These are phyloP conservation scores for Hypomecis punctinalis DNA, from an alignment of 2,888 invertebrate species.

Conservation along the genomic window DNA sequence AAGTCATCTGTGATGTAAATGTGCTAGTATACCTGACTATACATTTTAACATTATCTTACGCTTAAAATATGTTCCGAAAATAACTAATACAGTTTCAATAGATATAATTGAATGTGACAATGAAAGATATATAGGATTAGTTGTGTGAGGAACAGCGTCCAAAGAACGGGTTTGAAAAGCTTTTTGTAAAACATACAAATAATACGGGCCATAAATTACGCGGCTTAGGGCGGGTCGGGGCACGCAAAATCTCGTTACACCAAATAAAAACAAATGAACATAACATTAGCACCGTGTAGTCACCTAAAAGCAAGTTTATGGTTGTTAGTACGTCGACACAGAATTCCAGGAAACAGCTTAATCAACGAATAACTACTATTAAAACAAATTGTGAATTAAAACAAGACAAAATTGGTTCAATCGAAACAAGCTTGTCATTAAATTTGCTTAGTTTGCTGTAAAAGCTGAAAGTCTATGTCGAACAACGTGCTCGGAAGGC, in stretches of 20 bases:
- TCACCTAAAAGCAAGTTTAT: conserved; percentile 82
- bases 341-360: conserved; percentile 61
- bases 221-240: conserved; percentile 79
- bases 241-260: conserved; percentile 71
- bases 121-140: conserved; percentile 70
- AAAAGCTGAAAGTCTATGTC: conserved; percentile 64
- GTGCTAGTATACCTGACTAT: background rate
- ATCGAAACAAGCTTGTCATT: too few species aligned
- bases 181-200: conserved; percentile 66
- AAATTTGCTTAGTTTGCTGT: background rate
- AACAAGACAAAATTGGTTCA: too few species aligned
- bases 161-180: conserved; percentile 68
- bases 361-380: background rate
- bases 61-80: conserved; percentile 6
- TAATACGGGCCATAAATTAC: conserved; percentile 75
- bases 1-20: conserved; percentile 18
- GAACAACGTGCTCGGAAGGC: conserved; percentile 71
- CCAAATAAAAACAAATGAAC: conserved; percentile 72
- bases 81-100: conserved; percentile 38
- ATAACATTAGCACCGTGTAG: conserved; percentile 81
- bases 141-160: conserved; percentile 67
- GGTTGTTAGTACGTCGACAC: conserved; percentile 66
- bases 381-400: background rate
- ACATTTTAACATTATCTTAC: background rate
- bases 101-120: conserved; percentile 63